Conservation (phyloP, 37 sponge, comb jelly and placozoan genomes). For the Beroe ovata region DNA sequence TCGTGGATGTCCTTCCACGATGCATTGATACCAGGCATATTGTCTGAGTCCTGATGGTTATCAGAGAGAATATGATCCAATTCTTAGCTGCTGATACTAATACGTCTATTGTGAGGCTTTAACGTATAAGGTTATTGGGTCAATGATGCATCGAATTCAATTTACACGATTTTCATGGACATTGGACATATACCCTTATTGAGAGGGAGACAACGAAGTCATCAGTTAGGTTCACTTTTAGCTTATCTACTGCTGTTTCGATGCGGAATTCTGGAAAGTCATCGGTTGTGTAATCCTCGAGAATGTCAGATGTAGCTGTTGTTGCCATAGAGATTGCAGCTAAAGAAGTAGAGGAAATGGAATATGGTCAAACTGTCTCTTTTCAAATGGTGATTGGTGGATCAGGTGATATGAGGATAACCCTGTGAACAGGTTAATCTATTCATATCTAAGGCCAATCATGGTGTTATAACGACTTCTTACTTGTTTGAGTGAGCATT, state of each 20-base stretch:
- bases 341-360: not conserved
- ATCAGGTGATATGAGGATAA: not conserved
- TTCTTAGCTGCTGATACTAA: too few relatives aligned
- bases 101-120: too few relatives aligned
- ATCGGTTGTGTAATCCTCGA: constrained; percentile 5
- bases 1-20: not conserved
- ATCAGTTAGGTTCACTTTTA: constrained; percentile 54
- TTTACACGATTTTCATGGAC: too few relatives aligned
- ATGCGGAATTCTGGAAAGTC: constrained; percentile 50
- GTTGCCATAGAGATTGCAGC: not conserved
- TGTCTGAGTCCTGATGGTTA: too few relatives aligned
- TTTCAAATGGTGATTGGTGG: too few relatives aligned
- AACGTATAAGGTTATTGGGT: too few relatives aligned
- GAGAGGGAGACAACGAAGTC: constrained; percentile 30
- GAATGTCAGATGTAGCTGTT: not conserved
- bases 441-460: too few relatives aligned
- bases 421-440: too few relatives aligned
- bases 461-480: too few relatives aligned
- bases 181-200: not conserved
- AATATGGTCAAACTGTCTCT: not conserved
- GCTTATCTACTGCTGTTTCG: constrained; percentile 38
- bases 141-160: too few relatives aligned
- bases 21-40: constrained; percentile 19
- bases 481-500: not conserved
- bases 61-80: too few relatives aligned